Evolutionary conservation across 2,888 invertebrate species (phyloP), one percentile per base, ranked within the genome.

Genomic region (Drosophila peninsularis): DNA sequence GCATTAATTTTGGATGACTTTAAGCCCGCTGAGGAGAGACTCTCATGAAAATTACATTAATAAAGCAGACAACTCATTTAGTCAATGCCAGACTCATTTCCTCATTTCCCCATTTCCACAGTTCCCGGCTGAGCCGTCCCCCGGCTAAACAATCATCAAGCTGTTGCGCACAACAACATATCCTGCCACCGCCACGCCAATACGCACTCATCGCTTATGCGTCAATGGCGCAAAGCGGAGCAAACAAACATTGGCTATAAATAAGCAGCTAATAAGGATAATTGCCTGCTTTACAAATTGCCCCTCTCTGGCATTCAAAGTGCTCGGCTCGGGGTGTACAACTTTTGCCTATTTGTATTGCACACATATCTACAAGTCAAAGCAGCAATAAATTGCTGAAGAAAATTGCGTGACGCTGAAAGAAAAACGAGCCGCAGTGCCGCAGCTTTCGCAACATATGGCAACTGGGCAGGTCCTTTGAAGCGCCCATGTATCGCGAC

Each of bases 211-310:
- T 81, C 80, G 75, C 71, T 66, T 70, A 71, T 74, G 79, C 72
- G 71, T 78, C 82, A 73, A 80, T 82, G 71, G 66, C 52, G 17
- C 47, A 62, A 75, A 71, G 11, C 30, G 67, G 69, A 77, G 75
- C 77, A 79, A 75, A 74, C 80, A 87, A 87, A 87, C 79, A 87
- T 82, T 63, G 83, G 77, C 79, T 70, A 84, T 81, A 89, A 88
- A 86, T 82, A 88, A 86, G 88, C 88, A 64, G 76, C 75, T 89
- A 89, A 88, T 88, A 89, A 88, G 82, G 79, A 88, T 89, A 88
- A 88, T 88, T 88, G 88, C 84, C 78, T 86, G 82, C 88, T 80
- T 84, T 82, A 75, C 87, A 87, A 86, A 83, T 83, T 84, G 82
- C 84, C 78, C 68, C 72, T 53, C 42, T 50, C 32, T 44, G 61